Base-by-base conservation (phyloP, 2,888 invertebrate genomes). In the Gortyna flavago region DNA sequence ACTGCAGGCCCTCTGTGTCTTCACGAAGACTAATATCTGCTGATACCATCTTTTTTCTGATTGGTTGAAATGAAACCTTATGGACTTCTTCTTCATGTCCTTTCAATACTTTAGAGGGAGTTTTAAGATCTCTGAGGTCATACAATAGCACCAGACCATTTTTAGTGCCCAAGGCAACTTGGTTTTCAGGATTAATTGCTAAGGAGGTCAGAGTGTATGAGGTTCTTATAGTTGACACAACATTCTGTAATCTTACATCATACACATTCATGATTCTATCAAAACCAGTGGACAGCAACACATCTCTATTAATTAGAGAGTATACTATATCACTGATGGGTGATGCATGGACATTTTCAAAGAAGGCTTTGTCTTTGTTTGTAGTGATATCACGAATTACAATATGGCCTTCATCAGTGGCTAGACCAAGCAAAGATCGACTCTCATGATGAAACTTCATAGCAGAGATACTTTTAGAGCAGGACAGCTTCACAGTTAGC, bases 221-320 rank as follows among this genome's bases (percentile, higher is more conserved):
- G 13, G 97, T 95, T 81, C 91, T 92, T 51, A 95, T 92, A 8
- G 96, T 94, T 25, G 96, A 94, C n/a, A 97, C 96, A 72, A 95
- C 92, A 91, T 93, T 95, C 88, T 96, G 95, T 73, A 95, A 89
- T 89, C 96, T 92, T n/a, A 97, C 92, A 91, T 97, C 97, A 89
- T 97, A 97, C 4, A 97, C 96, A 91, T 97, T 95, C 91, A 97
- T 96, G 70, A 96, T 94, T 88, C 97, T 96, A 90, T 97, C 97
- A 85, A 95, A 95, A 0, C 97, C 97, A 87, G 97, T 93, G 0
- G 97, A 97, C 8, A 97, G 89, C 91, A 97, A 92, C 1, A 97
- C 95, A 91, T 97, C 97, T 81, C 94, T 93, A 86, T 97, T 97
- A 18, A 97, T 93, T 0, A 97, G 95, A 0, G 97, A 97, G 91